Evolutionary conservation across 2,888 invertebrate species (phyloP).

Genomic region (Hemaris fuciformis): DNA sequence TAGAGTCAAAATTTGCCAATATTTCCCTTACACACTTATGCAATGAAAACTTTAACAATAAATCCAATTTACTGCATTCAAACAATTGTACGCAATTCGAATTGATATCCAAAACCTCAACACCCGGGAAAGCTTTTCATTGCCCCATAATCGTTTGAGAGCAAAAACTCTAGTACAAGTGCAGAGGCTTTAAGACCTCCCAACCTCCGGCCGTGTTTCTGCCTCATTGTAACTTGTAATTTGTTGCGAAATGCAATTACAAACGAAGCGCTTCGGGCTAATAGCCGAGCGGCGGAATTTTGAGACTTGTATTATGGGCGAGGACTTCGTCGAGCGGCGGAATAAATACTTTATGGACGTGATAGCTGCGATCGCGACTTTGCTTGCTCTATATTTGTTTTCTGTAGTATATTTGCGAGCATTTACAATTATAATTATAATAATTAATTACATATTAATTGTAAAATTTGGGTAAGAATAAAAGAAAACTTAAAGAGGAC

Average conservation of each 20-base stretch:
- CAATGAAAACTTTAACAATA: too few relatives aligned
- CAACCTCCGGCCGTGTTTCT: constrained; percentile 7
- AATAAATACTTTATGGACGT: background rate
- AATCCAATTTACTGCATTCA: too few relatives aligned
- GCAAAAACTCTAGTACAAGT: background rate
- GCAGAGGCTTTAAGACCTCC: constrained; percentile 4
- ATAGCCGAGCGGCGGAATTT: constrained; percentile 46
- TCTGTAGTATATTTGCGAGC: background rate
- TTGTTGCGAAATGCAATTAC: constrained; percentile 73
- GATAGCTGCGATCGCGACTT: background rate
- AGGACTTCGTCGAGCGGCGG: background rate
- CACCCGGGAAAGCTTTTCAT: background rate
- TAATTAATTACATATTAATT: too few relatives aligned
- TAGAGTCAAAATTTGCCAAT: too few relatives aligned
- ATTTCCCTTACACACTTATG: too few relatives aligned
- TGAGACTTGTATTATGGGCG: constrained; percentile 4
- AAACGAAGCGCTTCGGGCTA: constrained; percentile 51
- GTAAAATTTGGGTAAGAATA: too few relatives aligned
- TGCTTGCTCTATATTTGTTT: background rate
- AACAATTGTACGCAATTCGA: background rate
- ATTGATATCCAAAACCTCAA: background rate
- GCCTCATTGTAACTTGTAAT: constrained; percentile 68
- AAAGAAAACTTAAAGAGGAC: too few relatives aligned
- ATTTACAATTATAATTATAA: too few relatives aligned
- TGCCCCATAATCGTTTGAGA: background rate